Base-by-base conservation (phyloP, 2,888 invertebrate species). In the Drosophila testacea region DNA sequence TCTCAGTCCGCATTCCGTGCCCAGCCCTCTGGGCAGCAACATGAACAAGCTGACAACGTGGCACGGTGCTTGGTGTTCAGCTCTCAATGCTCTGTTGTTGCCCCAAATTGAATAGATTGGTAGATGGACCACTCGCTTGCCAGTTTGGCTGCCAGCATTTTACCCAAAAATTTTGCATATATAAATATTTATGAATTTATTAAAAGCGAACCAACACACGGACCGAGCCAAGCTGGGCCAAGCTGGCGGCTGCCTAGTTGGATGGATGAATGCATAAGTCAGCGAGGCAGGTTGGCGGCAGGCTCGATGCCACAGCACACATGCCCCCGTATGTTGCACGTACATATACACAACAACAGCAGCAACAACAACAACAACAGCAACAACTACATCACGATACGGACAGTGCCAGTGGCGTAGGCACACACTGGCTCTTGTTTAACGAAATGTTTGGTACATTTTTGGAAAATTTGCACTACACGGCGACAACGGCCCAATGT, bases 181-280 rank as follows among this genome's bases (percentile, higher is more conserved):
- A 92, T 92, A 92, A 92, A 92, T 92, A 92, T 92, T 92, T 92
- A 92, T 92, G 91, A 90, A 91, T 95, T 90, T 95, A 95, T 92
- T 95, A 90, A 91, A 89, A 89, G 85, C 75, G 85, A 83, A 77
- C 79, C 2, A 6, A 5, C 30, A 7, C 30, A 5, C 30, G 6
- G 30, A 5, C 30, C 30, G 1, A 30, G 5, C 5, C 30, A 5
- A 7, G 30, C 6, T 4, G 30, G 13, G 16, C 30, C 11, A 32
- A 9, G 71, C 70, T 72, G 73, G 77, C 70, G 73, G 72, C 80
- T 73, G 76, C 73, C 74, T 87, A 66, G 76, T 62, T 73, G 75
- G 80, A 76, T 76, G 84, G 82, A 76, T 89, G 89, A 84, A 89
- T 87, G 87, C 89, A 80, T 89, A 87, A 85, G 88, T 87, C 88